Conservation (phyloP, 2,797 vertebrate species). For the Luscinia megarhynchos region DNA sequence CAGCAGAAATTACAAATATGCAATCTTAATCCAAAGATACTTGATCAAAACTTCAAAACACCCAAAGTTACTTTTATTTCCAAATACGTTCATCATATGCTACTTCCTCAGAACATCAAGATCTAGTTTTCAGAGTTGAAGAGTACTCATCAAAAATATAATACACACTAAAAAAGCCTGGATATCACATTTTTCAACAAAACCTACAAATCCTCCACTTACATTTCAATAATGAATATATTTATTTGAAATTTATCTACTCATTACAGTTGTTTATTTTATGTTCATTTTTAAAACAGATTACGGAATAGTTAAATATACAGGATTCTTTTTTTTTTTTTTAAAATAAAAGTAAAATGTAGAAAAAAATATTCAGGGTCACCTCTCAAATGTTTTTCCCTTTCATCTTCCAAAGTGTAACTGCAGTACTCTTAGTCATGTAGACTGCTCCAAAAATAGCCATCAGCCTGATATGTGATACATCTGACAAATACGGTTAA, state of each 20-base stretch:
- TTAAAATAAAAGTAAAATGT: conserved; percentile 31
- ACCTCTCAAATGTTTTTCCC: conserved; percentile 78
- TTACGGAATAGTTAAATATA: background rate
- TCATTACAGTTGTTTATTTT: conserved; percentile 36
- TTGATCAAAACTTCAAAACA: background rate
- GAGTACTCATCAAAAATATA: background rate
- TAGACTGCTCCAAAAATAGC: conserved; percentile 92
- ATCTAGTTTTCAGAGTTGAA: background rate
- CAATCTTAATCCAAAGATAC: background rate
- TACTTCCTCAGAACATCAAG: background rate
- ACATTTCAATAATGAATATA: background rate
- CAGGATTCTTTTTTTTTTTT: background rate
- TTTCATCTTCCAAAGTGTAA: conserved; percentile 81
- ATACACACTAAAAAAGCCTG: background rate
- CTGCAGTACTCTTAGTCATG: conserved; percentile 88
- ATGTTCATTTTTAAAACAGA: conserved; percentile 8
- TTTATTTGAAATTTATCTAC: background rate
- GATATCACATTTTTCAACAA: conserved; percentile 27
- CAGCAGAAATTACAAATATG: background rate
- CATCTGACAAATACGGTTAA: conserved; percentile 86
- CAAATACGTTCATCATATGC: background rate
- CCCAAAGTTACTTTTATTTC: background rate
- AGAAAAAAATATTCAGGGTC: conserved; percentile 71
- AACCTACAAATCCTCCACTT: background rate
- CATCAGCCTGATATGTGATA: conserved; percentile 86